Percentiles rank a stretch among this genome's conserved stretches.
phyloP scores from a whole-genome alignment of 1,140 invertebrate genomes.

The Patella vulgata region DNA sequence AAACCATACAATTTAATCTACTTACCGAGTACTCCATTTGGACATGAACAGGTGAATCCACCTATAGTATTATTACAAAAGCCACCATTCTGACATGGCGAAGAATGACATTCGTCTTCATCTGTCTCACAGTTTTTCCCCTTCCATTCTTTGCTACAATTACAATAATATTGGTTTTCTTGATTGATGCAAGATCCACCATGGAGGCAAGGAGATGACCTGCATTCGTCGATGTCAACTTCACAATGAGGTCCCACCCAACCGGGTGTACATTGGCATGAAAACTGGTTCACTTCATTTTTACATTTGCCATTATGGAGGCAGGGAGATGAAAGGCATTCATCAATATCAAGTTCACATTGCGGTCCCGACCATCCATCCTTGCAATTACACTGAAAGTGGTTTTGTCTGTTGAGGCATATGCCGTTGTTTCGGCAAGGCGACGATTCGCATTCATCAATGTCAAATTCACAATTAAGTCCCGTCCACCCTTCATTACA shows the following conservation, averaged over 20 bases:
- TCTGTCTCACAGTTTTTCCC: background rate
- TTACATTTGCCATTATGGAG: slow-evolving; percentile 6
- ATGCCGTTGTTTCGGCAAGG: slow-evolving; percentile 91
- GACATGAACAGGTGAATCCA: slow-evolving; percentile 21
- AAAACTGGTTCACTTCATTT: background rate
- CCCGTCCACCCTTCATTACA: slow-evolving; percentile 23
- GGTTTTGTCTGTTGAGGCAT: slow-evolving; percentile 74
- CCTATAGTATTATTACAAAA: slow-evolving; percentile 7
- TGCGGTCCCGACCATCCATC: slow-evolving; percentile 27
- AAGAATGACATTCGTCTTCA: slow-evolving; percentile 10
- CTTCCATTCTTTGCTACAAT: background rate
- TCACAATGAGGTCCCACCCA: slow-evolving; percentile 12
- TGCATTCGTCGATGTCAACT: slow-evolving; percentile 8
- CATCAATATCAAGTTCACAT: slow-evolving; percentile 1
- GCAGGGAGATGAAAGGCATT: slow-evolving; percentile 3
- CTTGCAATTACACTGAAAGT: slow-evolving; percentile 31
- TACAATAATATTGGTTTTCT: background rate
- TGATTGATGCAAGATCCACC: background rate
- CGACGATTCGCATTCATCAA: slow-evolving; percentile 43
- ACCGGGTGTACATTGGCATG: slow-evolving; percentile 8
- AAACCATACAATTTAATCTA: no score
- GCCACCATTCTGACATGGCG: slow-evolving; percentile 12
- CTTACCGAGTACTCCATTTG: background rate
- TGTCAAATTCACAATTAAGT: slow-evolving; percentile 4
- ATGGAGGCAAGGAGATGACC: background rate